Percentiles rank a stretch among this genome's conserved stretches.
Conservation (phyloP, 2,888 invertebrate species). For the Glyphotaelius pellucidus region DNA sequence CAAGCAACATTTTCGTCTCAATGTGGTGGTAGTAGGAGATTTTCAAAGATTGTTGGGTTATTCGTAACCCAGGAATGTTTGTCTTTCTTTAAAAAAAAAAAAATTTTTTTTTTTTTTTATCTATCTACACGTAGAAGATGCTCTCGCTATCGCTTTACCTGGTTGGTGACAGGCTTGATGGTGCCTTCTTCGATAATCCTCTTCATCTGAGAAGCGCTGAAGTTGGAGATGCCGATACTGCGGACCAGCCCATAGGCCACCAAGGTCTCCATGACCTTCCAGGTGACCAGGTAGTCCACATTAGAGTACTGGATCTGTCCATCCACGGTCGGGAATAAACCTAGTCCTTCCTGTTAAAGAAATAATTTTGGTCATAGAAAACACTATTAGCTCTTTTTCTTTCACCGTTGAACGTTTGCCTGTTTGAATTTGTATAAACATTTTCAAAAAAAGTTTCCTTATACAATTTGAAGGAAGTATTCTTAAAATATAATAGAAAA, state of each 20-base stretch:
- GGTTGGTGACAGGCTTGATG: slow-evolving; percentile 82
- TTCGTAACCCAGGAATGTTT: no score
- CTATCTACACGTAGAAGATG: neutral
- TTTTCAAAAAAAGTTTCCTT: no score
- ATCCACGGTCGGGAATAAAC: slow-evolving; percentile 78
- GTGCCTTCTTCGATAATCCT: slow-evolving; percentile 79
- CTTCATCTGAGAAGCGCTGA: slow-evolving; percentile 85
- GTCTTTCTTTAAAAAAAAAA: no score
- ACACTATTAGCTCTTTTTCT: slow-evolving; percentile 77
- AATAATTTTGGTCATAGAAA: slow-evolving; percentile 76
- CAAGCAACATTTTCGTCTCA: no score
- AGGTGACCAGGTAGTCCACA: slow-evolving; percentile 85
- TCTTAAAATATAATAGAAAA: no score
- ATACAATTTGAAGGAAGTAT: no score
- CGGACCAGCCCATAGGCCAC: slow-evolving; percentile 81
- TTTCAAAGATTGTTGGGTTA: no score
- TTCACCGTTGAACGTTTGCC: slow-evolving; percentile 80
- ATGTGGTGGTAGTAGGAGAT: no score
- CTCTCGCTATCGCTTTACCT: slow-evolving; percentile 71
- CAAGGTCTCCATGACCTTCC: slow-evolving; percentile 85
- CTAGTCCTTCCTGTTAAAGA: slow-evolving; percentile 78
- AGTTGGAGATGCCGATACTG: slow-evolving; percentile 88
- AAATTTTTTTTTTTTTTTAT: no score
- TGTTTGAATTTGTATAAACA: no score
- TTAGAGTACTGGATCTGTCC: slow-evolving; percentile 81